phyloP scores from a whole-genome alignment of 1,140 invertebrate genomes.

The Drosophila nikananu region DNA sequence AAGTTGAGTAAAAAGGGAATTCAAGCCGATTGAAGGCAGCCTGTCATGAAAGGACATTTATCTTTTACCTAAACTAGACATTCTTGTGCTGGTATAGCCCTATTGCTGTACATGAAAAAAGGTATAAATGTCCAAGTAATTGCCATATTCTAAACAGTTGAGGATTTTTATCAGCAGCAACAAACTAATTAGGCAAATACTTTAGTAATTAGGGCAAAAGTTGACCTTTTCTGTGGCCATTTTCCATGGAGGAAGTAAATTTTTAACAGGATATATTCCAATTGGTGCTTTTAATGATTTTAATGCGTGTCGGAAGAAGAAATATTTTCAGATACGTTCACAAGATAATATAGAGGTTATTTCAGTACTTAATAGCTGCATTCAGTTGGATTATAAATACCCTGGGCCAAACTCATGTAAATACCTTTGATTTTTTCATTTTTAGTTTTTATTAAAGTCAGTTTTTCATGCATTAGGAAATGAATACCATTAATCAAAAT shows the following conservation, averaged over 20 bases:
- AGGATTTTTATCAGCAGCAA: conserved; percentile 2
- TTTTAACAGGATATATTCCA: background rate
- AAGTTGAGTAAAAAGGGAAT: conserved; percentile 10
- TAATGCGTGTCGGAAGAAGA: background rate
- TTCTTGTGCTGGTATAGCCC: background rate
- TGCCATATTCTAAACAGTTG: background rate
- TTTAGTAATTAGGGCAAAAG: conserved; percentile 1
- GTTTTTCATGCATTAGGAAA: too few species aligned
- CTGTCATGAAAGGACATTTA: conserved; percentile 29
- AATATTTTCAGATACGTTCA: background rate
- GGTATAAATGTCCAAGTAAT: background rate
- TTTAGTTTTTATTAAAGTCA: too few species aligned
- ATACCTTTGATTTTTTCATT: background rate
- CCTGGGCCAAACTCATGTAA: too few species aligned
- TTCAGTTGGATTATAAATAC: background rate
- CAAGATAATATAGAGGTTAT: background rate
- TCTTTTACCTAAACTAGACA: conserved; percentile 4
- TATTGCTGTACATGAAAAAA: background rate
- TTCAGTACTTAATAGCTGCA: background rate
- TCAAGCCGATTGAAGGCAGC: conserved; percentile 7
- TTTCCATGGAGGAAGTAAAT: background rate
- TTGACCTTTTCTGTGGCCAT: background rate
- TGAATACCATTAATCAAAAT: too few species aligned
- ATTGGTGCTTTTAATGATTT: background rate
- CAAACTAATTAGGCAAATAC: conserved; percentile 10